Conservation (phyloP, 92 coral and sea anemone genomes). For the Epizoanthus fatuus region DNA sequence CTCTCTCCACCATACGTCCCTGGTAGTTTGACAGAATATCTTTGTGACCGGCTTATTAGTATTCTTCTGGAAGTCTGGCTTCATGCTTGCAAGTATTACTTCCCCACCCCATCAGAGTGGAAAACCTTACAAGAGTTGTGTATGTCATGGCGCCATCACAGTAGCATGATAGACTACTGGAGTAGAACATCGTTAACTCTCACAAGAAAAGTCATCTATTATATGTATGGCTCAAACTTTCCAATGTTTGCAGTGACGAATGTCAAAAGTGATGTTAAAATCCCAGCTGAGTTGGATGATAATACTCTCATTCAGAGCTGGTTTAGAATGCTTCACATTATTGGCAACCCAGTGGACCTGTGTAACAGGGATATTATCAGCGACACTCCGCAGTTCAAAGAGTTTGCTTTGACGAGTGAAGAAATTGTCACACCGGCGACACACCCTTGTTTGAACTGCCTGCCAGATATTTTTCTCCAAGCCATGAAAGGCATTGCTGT, state of each 20-base stretch:
- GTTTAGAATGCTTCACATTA: constrained; percentile 96
- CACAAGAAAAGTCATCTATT: constrained; percentile 86
- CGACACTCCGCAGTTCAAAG: constrained; percentile 92
- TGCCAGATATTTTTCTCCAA: constrained; percentile 92
- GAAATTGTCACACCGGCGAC: constrained; percentile 83
- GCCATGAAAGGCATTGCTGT: constrained; percentile 97
- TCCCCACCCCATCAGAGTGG: constrained; percentile 97
- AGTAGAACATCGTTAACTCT: constrained; percentile 86
- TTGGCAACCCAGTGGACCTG: constrained; percentile 96
- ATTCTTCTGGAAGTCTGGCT: constrained; percentile 95
- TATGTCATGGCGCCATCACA: constrained; percentile 96
- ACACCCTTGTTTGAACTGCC: constrained; percentile 86
- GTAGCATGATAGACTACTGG: constrained; percentile 93
- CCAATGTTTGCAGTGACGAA: constrained; percentile 73
- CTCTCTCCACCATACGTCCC: constrained; percentile 92
- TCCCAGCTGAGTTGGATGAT: constrained; percentile 79
- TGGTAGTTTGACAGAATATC: constrained; percentile 94
- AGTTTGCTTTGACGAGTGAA: constrained; percentile 90
- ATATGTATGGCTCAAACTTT: constrained; percentile 88
- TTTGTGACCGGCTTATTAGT: constrained; percentile 86
- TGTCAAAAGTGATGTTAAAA: constrained; percentile 88
- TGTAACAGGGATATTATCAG: constrained; percentile 89
- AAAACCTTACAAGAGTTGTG: constrained; percentile 97
- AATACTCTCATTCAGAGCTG: constrained; percentile 93
- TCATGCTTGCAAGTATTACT: constrained; percentile 86